These are phyloP conservation scores for Megathymus violae DNA, from an alignment of 1,140 invertebrate genomes.

Conservation along the genomic window DNA sequence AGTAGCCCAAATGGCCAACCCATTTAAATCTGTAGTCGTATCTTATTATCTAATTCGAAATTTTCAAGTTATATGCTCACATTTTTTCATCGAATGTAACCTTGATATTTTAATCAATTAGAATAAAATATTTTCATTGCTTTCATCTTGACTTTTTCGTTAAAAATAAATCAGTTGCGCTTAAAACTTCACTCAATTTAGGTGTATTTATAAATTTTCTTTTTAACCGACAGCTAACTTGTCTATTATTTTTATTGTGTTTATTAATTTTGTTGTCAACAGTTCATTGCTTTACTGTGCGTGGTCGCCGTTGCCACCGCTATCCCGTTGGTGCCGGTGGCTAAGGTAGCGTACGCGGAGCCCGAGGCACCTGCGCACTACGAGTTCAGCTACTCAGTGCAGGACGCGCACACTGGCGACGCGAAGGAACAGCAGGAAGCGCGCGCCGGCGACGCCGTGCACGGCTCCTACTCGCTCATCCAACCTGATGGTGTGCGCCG, in stretches of 20 bases:
- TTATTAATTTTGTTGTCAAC: constrained; percentile 32
- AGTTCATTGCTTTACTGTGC: constrained; percentile 62
- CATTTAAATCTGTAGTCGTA: too few relatives aligned
- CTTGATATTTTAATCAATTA: too few relatives aligned
- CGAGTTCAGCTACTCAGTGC: constrained; percentile 87
- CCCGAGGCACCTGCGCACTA: constrained; percentile 86
- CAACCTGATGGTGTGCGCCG: constrained; percentile 65
- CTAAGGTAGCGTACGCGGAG: constrained; percentile 66
- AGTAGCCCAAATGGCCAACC: too few relatives aligned
- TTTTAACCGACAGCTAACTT: too few relatives aligned
- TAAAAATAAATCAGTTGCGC: too few relatives aligned
- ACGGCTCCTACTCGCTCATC: constrained; percentile 84
- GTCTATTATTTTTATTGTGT: neutral
- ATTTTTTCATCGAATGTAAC: too few relatives aligned
- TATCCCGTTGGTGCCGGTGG: constrained; percentile 53
- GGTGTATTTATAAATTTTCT: too few relatives aligned
- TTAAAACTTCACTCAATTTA: too few relatives aligned
- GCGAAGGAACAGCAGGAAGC: constrained; percentile 76
- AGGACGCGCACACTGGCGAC: constrained; percentile 84
- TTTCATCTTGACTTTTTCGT: too few relatives aligned
- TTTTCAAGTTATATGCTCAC: too few relatives aligned
- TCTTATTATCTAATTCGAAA: too few relatives aligned
- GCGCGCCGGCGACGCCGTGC: constrained; percentile 84
- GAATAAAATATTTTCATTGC: too few relatives aligned
- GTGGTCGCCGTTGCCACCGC: constrained; percentile 60